Conservation (phyloP, 2,113 vertebrate genomes). For the Dinomys branickii region DNA sequence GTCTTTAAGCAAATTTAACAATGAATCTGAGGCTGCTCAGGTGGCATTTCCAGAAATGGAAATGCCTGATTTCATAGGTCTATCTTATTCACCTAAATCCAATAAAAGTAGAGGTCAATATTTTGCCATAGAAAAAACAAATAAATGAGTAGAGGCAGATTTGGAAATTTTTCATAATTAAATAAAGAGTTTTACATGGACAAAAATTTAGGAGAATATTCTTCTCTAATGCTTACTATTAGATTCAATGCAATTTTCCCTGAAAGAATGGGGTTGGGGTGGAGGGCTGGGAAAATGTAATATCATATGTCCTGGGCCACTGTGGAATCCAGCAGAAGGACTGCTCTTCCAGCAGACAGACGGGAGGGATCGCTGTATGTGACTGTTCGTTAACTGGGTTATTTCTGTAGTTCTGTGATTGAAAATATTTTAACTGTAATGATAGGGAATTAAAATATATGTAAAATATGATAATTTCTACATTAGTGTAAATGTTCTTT, state of each 20-base stretch:
- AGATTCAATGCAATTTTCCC: background rate
- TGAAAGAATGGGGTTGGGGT: background rate
- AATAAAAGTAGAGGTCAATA: background rate
- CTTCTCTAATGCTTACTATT: background rate
- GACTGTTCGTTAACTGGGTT: background rate
- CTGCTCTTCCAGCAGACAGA: background rate
- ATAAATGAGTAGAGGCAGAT: background rate
- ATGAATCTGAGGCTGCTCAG: background rate
- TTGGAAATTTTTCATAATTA: background rate
- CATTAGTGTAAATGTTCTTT: background rate
- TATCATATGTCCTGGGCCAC: background rate
- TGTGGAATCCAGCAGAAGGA: background rate
- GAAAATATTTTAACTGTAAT: background rate
- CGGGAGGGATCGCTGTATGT: background rate
- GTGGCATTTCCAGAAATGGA: background rate
- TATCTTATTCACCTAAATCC: background rate
- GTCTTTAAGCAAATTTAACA: background rate
- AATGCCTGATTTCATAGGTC: background rate
- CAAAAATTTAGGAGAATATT: background rate
- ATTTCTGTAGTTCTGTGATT: background rate
- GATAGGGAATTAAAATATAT: background rate
- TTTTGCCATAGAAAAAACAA: background rate
- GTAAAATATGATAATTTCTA: background rate
- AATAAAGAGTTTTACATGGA: background rate
- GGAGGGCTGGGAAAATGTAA: background rate